Evolutionary conservation across 2,113 vertebrate genomes (phyloP).

Genomic region (Heterochromis multidens): DNA sequence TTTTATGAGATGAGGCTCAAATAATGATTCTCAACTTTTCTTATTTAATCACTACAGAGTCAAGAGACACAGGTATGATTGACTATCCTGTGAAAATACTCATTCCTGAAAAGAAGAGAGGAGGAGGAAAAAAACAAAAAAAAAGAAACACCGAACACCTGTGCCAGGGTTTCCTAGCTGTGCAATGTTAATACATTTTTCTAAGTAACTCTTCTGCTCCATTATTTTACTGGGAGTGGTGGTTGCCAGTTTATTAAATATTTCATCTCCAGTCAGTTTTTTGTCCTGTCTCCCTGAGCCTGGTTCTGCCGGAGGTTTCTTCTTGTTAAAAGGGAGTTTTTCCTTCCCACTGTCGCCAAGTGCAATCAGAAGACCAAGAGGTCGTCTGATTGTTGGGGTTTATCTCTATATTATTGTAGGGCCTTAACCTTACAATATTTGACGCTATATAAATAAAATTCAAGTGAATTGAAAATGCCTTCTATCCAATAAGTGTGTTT

Average conservation of each 20-base stretch:
- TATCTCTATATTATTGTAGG: too few relatives aligned
- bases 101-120: not conserved
- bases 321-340: too few relatives aligned
- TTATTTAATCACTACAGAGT: too few relatives aligned
- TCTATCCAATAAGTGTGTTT: not conserved
- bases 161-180: not conserved
- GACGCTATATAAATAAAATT: too few relatives aligned
- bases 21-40: too few relatives aligned
- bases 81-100: not conserved
- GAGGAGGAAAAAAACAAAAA: fast-evolving
- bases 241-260: not conserved
- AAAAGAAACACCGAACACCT: not conserved
- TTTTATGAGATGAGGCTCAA: too few relatives aligned
- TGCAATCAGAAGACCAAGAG: too few relatives aligned
- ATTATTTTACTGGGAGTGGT: not conserved
- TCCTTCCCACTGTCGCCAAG: too few relatives aligned
- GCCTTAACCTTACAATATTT: too few relatives aligned
- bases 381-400: too few relatives aligned
- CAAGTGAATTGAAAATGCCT: not conserved
- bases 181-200: not conserved
- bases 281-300: too few relatives aligned
- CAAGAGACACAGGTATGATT: not conserved
- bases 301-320: too few relatives aligned
- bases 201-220: not conserved
- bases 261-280: not conserved